These are phyloP conservation scores for Chrysochloris asiatica DNA, from an alignment of 2,113 vertebrate genomes.

Conservation along the genomic window DNA sequence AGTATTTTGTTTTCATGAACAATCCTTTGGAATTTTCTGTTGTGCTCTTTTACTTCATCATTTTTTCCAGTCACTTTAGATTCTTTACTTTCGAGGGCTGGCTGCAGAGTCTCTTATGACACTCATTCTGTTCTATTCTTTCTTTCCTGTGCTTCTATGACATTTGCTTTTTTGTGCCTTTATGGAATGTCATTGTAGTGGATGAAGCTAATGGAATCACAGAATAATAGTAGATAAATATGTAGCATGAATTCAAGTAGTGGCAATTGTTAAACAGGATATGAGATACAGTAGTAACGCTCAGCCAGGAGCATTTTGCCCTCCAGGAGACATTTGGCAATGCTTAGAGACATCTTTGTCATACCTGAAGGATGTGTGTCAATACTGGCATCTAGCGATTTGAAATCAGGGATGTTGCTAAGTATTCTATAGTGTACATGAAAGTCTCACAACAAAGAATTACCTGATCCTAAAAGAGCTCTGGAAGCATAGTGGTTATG, in stretches of 20 bases:
- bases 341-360: background rate
- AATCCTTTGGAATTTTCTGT: too few relatives aligned
- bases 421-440: accelerated
- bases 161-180: background rate
- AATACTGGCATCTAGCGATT: too few relatives aligned
- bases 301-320: background rate
- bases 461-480: background rate
- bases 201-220: background rate
- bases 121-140: too few relatives aligned
- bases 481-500: too few relatives aligned
- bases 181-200: background rate
- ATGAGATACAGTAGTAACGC: background rate
- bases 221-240: background rate
- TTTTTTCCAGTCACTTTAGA: too few relatives aligned
- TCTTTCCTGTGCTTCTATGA: too few relatives aligned
- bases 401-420: too few relatives aligned
- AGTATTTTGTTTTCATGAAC: too few relatives aligned
- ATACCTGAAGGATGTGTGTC: background rate
- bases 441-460: background rate
- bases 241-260: background rate
- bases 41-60: too few relatives aligned
- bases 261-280: background rate
- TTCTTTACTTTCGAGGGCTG: too few relatives aligned
- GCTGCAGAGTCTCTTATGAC: too few relatives aligned
- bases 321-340: accelerated